A percentile compares a stretch with the other conserved stretches of the same genome.
These are phyloP conservation scores for Drosophila dunni DNA, from an alignment of 1,140 invertebrate species.

Conservation along the genomic window DNA sequence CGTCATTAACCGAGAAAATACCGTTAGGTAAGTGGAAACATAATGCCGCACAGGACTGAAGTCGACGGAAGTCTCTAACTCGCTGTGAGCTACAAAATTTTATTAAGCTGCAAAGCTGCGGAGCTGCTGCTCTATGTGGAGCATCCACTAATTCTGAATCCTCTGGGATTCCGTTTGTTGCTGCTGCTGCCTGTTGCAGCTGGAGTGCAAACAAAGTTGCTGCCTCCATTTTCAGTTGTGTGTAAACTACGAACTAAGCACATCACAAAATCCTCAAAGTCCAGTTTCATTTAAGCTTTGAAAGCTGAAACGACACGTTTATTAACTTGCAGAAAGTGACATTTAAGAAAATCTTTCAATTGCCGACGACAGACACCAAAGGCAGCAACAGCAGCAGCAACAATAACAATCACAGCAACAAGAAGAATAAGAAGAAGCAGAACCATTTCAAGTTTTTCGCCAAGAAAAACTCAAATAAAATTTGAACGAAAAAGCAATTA, in stretches of 20 bases:
- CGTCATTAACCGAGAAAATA: slow-evolving; percentile 84
- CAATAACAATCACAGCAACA: slow-evolving; percentile 29
- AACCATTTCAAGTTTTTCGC: slow-evolving; percentile 28
- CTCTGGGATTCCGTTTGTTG: slow-evolving; percentile 36
- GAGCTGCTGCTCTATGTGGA: neutral
- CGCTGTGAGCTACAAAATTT: slow-evolving; percentile 9
- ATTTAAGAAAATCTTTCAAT: slow-evolving; percentile 70
- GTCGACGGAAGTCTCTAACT: neutral
- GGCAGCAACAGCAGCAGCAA: slow-evolving; percentile 17
- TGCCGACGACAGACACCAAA: slow-evolving; percentile 39
- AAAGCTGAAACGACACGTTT: slow-evolving; percentile 72
- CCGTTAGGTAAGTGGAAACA: slow-evolving; percentile 78
- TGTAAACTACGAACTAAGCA: neutral
- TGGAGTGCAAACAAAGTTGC: slow-evolving; percentile 18
- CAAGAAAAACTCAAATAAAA: slow-evolving; percentile 67
- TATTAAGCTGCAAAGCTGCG: slow-evolving; percentile 7
- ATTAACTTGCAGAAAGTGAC: slow-evolving; percentile 70
- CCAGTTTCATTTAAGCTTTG: slow-evolving; percentile 46
- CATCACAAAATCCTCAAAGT: slow-evolving; percentile 3
- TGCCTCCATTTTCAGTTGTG: slow-evolving; percentile 10
- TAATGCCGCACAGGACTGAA: neutral
- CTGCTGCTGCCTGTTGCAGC: slow-evolving; percentile 32
- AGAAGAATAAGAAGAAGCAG: neutral
- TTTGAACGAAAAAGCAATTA: slow-evolving; percentile 78
- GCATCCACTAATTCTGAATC: slow-evolving; percentile 18